Base-by-base conservation (phyloP, 2,797 vertebrate species). In the Rhinichthys osculus region DNA sequence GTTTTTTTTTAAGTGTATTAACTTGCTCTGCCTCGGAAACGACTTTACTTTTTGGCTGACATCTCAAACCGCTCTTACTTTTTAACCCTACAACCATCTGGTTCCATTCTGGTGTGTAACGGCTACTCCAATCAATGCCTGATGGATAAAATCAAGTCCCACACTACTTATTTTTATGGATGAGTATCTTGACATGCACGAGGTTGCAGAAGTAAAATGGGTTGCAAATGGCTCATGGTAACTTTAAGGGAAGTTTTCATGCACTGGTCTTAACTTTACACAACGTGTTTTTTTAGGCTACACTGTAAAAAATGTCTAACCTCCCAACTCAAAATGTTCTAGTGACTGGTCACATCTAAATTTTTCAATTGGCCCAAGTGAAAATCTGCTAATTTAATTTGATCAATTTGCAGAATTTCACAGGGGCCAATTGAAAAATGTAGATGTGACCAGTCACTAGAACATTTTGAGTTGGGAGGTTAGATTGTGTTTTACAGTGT, bases 51-150 rank as follows among this genome's bases (percentile, higher is more conserved):
- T 73, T 62, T 57, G 35, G 23, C 47, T 82, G 50, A 71, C 44
- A 14, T 52, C 16, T 57, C 6, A 1, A 64, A 33, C 54, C 21
- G 23, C 30, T 67, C 13, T 13, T 38, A 38, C 73, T 52, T 19
- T 83, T 77, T 21, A 54, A 78, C n/a, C 9, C 11, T 54, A 5
- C 21, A 23, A 23, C 27, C 78, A 81, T 69, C 44, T 69, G 78
- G 11, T 52, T 81, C 27, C 7, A 67, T 80, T 69, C 40, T 81
- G 6, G 42, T 21, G 19, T 69, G 8, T 21, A 78, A 59, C n/a
- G 2, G n/a, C 50, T 66, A 57, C 64, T 57, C n/a, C 23, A 78
- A 27, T 76, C 42, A 76, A 76, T 50, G 14, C 14, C 57, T 9
- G 19, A 17, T 83, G 54, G 42, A 66, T 59, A 69, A 47, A 78